Evolutionary conservation across 2,888 invertebrate species (phyloP), one percentile per base, ranked within the genome.

Genomic region (Drosophila eohydei): DNA sequence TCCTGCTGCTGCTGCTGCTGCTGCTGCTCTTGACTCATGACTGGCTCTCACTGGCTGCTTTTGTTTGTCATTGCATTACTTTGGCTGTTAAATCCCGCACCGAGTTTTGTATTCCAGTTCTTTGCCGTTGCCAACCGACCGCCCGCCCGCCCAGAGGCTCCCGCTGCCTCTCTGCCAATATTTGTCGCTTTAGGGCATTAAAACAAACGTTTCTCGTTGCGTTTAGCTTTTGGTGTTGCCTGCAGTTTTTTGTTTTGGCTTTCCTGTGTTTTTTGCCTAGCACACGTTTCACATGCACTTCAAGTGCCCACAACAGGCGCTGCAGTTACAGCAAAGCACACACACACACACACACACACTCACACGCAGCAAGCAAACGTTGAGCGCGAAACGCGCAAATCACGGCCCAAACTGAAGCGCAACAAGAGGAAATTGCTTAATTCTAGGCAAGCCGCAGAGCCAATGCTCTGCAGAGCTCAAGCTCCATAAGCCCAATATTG

Each of bases 171-270:
- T 56, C 72, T 70, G 66, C 71, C 90, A 89, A 86, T 86, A 86
- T 86, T 86, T 86, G 89, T 86, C 90, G 90, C 86, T 86, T 89
- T 89, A 50, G 86, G 86, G 89, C 78, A 86, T 86, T 86, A 89
- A 88, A 89, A 89, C 90, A 88, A 89, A 85, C 90, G 88, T 85
- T 85, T 80, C 83, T 72, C 83, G 81, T 83, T 84, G 84, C 83
- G 71, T 74, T 78, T 75, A 74, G 74, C 67, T 76, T 69, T 69
- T 80, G 77, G 77, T 72, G 50, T 66, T 83, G 68, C 57, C 63
- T 44, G 65, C 16, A 48, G 43, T 80, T 82, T 70, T 41, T 48
- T 55, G 40, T 32, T 71, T 64, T 58, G 11, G 11, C 50, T 59
- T 59, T 56, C 26, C 52, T 55, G 40, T 50, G 36, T 46, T 50